These are phyloP conservation scores for Microchirus variegatus DNA, from an alignment of 2,797 vertebrate species.

Conservation along the genomic window DNA sequence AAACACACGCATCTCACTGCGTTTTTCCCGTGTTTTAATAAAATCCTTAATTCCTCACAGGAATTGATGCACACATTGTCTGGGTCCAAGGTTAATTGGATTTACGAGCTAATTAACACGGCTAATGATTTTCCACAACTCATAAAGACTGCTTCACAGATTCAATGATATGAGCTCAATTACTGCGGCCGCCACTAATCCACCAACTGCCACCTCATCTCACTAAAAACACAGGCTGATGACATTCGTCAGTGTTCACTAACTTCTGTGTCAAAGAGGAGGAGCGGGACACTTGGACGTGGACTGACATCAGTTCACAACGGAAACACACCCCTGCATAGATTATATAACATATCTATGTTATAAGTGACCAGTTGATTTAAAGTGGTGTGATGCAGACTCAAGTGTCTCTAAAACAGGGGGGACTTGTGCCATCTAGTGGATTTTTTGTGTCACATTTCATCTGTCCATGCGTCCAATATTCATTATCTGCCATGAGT, in stretches of 20 bases:
- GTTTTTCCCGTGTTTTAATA: slow-evolving; percentile 41
- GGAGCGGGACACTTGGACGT: not conserved
- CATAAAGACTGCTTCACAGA: slow-evolving; percentile 51
- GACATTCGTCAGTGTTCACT: slow-evolving; percentile 1
- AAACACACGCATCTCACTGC: not conserved
- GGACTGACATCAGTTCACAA: slow-evolving; percentile 6
- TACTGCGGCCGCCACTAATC: slow-evolving; percentile 45
- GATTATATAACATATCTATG: slow-evolving; percentile 5
- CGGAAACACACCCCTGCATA: slow-evolving; percentile 1
- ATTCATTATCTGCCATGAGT: no score
- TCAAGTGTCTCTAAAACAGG: slow-evolving; percentile 9
- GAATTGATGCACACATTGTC: slow-evolving; percentile 65
- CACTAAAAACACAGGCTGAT: slow-evolving; percentile 38
- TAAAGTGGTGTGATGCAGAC: not conserved
- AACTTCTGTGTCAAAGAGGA: slow-evolving; percentile 31
- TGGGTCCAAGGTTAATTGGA: slow-evolving; percentile 75
- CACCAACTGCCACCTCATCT: slow-evolving; percentile 50
- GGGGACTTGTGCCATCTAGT: slow-evolving; percentile 60
- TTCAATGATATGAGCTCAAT: slow-evolving; percentile 79
- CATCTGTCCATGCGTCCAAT: no score
- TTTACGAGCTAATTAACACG: slow-evolving; percentile 68
- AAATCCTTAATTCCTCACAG: slow-evolving; percentile 57
- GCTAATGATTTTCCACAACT: slow-evolving; percentile 63
- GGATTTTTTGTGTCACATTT: slow-evolving; percentile 16
- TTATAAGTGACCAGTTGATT: not conserved